Evolutionary conservation across 2,888 invertebrate genomes (phyloP).

Genomic region (Branchellion lobata): DNA sequence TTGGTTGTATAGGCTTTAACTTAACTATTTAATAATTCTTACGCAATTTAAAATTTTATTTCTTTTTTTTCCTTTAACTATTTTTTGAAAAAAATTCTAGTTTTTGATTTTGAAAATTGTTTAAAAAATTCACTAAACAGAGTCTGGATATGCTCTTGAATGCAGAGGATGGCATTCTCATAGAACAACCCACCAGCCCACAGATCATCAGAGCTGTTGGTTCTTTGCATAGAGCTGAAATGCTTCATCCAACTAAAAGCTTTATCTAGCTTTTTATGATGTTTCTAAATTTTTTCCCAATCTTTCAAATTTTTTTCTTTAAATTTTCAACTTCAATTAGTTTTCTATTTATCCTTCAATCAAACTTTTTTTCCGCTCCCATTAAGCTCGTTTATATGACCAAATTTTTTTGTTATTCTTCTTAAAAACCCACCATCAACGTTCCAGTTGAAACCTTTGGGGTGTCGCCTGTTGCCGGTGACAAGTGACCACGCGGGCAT

Average conservation of each 20-base stretch:
- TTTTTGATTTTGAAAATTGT: too few relatives aligned
- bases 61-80: constrained; percentile 8
- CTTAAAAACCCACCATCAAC: too few relatives aligned
- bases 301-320: too few relatives aligned
- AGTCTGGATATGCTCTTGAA: constrained; percentile 73
- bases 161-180: constrained; percentile 72
- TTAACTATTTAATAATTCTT: neutral
- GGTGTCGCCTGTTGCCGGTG: constrained; percentile 70
- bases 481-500: constrained; percentile 73
- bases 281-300: neutral
- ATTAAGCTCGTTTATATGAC: too few relatives aligned
- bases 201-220: constrained; percentile 66
- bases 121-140: constrained; percentile 50
- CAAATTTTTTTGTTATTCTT: too few relatives aligned
- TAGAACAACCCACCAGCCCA: constrained; percentile 73
- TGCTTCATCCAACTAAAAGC: too few relatives aligned
- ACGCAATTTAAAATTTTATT: constrained; percentile 10
- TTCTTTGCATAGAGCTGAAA: too few relatives aligned
- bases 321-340: neutral
- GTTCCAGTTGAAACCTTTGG: constrained; percentile 73
- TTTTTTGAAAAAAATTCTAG: neutral
- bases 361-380: too few relatives aligned
- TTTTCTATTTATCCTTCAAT: neutral
- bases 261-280: neutral
- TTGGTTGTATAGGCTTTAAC: neutral